These are phyloP conservation scores for Lagopus muta DNA, from an alignment of 2,113 vertebrate genomes.

Conservation along the genomic window DNA sequence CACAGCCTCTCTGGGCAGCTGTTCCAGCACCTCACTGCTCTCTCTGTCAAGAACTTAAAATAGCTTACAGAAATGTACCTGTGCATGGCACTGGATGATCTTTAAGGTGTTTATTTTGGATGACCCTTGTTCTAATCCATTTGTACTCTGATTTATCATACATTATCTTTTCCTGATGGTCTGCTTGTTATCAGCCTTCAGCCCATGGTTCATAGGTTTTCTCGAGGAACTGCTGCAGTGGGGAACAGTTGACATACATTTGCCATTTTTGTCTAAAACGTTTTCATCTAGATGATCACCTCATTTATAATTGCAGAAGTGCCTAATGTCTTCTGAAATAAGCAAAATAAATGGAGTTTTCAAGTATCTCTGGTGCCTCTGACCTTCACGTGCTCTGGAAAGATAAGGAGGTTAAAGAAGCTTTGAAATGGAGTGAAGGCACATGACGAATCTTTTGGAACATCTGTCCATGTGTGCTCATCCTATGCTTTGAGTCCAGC, in stretches of 20 bases:
- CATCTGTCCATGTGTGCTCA: not conserved
- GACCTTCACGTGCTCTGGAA: not conserved
- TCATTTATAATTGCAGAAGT: not conserved
- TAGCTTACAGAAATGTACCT: not conserved
- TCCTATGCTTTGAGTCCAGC: not conserved
- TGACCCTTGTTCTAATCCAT: not conserved
- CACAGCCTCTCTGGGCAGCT: too few relatives aligned
- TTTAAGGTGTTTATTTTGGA: not conserved
- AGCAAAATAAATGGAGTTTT: not conserved
- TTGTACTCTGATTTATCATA: not conserved
- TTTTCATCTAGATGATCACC: not conserved
- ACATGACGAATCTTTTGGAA: not conserved
- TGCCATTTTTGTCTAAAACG: not conserved
- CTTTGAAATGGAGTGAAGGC: not conserved
- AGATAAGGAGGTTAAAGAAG: not conserved
- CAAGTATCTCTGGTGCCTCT: not conserved
- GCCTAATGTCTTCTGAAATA: not conserved
- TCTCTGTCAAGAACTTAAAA: too few relatives aligned
- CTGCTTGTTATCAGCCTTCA: not conserved
- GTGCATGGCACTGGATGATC: not conserved
- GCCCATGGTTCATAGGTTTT: not conserved
- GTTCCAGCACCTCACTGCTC: too few relatives aligned
- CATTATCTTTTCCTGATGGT: not conserved
- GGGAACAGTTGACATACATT: not conserved
- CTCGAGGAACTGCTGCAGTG: not conserved